Percentiles rank a stretch among this genome's conserved stretches.
These are phyloP conservation scores for Muntiacus reevesi DNA, from an alignment of 2,113 vertebrate genomes.

Conservation along the genomic window DNA sequence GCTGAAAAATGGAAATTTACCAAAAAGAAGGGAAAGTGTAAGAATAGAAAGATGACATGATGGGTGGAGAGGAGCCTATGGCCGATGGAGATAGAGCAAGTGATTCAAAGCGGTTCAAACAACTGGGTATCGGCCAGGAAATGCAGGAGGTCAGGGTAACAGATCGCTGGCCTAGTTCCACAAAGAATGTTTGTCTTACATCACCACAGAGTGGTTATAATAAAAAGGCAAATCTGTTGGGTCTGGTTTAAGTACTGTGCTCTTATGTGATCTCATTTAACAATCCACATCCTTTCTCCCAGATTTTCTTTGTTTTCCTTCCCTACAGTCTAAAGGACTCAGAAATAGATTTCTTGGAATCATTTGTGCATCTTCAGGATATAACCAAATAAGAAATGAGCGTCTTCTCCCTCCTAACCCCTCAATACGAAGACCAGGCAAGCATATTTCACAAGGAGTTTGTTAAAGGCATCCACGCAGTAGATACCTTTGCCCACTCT, in stretches of 20 bases:
- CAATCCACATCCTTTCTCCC: background rate
- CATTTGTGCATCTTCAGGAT: background rate
- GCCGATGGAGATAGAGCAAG: background rate
- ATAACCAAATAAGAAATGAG: background rate
- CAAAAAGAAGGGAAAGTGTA: background rate
- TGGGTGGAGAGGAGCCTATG: background rate
- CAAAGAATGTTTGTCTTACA: rapidly evolving
- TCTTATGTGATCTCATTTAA: background rate
- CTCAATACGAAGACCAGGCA: background rate
- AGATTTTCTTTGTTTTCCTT: background rate
- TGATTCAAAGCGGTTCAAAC: background rate
- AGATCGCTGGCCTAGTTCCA: background rate
- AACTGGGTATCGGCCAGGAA: background rate
- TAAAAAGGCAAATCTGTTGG: too few species aligned
- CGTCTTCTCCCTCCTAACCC: background rate
- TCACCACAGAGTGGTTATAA: too few species aligned
- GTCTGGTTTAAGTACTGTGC: background rate
- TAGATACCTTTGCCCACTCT: background rate
- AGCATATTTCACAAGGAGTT: background rate
- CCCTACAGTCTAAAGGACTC: background rate
- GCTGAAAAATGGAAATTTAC: background rate
- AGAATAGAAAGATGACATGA: background rate
- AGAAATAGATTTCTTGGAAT: slow-evolving; percentile 7
- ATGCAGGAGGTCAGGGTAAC: rapidly evolving
- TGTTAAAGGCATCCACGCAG: background rate